Percentiles rank a stretch among this genome's conserved stretches.
phyloP scores from a whole-genome alignment of 1,140 invertebrate genomes.

The Nasonia giraulti region DNA sequence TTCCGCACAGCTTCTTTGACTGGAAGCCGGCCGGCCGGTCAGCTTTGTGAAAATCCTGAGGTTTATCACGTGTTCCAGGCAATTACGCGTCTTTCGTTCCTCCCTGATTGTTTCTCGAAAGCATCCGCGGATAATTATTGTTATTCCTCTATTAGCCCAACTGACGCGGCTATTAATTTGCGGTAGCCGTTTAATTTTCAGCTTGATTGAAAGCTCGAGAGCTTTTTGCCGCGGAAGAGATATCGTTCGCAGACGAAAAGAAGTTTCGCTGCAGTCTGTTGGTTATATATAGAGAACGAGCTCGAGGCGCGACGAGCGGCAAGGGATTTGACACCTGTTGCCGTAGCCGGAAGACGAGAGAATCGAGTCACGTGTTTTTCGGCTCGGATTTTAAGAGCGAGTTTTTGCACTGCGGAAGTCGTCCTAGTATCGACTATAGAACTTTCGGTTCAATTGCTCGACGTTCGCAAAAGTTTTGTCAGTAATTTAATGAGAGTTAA shows the following conservation, averaged over 20 bases:
- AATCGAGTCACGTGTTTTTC: too few species aligned
- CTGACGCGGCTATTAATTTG: not conserved
- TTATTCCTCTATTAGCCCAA: not conserved
- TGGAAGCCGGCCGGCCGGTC: not conserved
- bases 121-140: not conserved
- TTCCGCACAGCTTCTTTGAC: not conserved
- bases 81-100: not conserved
- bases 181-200: not conserved
- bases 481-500: too few species aligned
- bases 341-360: not conserved
- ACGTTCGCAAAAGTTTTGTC: too few species aligned
- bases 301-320: too few species aligned
- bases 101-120: not conserved
- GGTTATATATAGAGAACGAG: too few species aligned
- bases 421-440: too few species aligned
- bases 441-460: too few species aligned
- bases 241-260: too few species aligned
- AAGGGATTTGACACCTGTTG: constrained; percentile 24
- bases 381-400: too few species aligned
- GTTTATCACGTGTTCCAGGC: not conserved
- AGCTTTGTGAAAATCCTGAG: not conserved
- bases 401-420: too few species aligned
- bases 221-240: not conserved
- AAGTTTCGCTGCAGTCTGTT: too few species aligned
- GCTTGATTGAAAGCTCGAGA: not conserved